Base-by-base conservation (phyloP, 2,113 vertebrate genomes). In the Marmota monax region DNA sequence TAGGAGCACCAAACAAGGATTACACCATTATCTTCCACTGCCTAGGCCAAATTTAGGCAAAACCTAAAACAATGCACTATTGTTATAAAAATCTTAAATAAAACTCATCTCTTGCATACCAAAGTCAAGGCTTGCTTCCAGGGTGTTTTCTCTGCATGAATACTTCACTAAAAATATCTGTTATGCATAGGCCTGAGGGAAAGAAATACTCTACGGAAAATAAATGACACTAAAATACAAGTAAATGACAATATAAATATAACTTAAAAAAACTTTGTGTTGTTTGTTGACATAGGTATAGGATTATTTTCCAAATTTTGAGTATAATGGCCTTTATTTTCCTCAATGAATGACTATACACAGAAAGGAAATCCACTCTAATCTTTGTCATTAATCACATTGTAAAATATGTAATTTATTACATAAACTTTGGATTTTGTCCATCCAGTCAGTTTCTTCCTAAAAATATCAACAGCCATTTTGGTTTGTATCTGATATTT, bases 91-190 rank as follows among this genome's bases (percentile, higher is more conserved):
- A 70, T 95, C 4, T 67, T 29, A 78, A 51, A 76, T 94, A 94
- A 98, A 97, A 82, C 4, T 94, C 58, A 79, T 37, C 94, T 97
- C 25, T 37, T 89, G 25, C 58, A 53, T 34, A 95, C 72, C n/a
- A 97, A 97, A 86, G 94, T 93, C 85, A 97, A 97, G 10, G 7
- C 56, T 97, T 97, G 42, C 70, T 96, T 85, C 32, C n/a, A 86
- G 27, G 39, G 93, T 96, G 93, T 72, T 85, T 74, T 39, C 16
- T 89, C 90, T 80, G 20, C 72, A 97, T 25, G 12, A 84, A 97
- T 51, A 17, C 58, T 23, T 95, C 92, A 85, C 73, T 89, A 20
- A 96, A 23, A 4, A 13, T 4, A 34, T 34, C 23, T 76, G 3
- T 93, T 91, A 0, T 96, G 13, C 42, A 78, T 29, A 63, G 0